Evolutionary conservation across 35 echinoderm and acorn worm genomes (phyloP), one percentile per base, ranked within the genome.

Genomic region (Acanthaster planci): DNA sequence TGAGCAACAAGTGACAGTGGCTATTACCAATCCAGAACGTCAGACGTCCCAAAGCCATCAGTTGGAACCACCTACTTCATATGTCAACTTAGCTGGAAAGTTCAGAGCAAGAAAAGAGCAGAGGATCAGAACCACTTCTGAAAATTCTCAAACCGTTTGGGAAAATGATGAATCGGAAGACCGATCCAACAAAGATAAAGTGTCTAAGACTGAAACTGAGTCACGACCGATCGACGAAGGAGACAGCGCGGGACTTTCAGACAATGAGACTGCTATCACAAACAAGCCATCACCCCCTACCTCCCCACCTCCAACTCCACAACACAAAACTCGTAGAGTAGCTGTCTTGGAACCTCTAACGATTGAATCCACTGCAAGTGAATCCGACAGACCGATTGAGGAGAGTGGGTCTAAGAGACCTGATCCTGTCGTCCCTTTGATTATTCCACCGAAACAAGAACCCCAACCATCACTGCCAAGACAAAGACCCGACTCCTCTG

Each of bases 81-180:
- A 47, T 47, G 42, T 12, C 42, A 47, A 47, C 42, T 4, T 12
- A 12, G 42, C 42, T 47, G 42, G 12, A 47, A 47, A 6, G 4
- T 47, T 72, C 64, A 30, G 64, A 31, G 22, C 64, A 23, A 72
- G 64, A 30, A 21, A 31, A 26, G 2, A 0, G 18, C 22, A 72
- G 2, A 35, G 29, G 9, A 21, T 7, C 64, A 72, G 15, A 36
- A 72, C 64, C 14, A 72, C 34, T 14, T 72, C 30, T 72, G 64
- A 72, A 14, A 72, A 36, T 72, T 72, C 64, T 31, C 10, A 26
- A 2, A 34, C 34, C 14, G 34, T 72, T 29, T 72, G 64, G 64
- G 64, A 72, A 34, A 72, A 26, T 16, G 64, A 72, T 27, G 64
- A 72, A 72, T 72, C 64, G 29, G 64, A 72, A 29, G 29, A 72